phyloP scores from a whole-genome alignment of 30 jellyfish, hydroid and myxozoan genomes.

The Nemopilema nomurai region DNA sequence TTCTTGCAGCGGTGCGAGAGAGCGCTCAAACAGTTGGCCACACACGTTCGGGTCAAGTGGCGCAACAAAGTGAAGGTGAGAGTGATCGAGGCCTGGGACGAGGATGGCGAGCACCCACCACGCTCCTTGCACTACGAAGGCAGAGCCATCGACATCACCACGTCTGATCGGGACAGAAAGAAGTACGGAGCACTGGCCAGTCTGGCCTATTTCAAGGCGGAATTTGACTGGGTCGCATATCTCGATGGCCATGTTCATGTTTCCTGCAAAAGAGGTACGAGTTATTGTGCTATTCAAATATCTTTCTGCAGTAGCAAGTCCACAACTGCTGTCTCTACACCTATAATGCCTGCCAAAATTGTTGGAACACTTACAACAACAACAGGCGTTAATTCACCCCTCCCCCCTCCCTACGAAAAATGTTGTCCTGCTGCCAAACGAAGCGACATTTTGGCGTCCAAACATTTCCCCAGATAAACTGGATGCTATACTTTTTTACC shows the following conservation, averaged over 20 bases:
- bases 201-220: constrained; percentile 87
- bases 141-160: constrained; percentile 82
- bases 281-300: too few relatives aligned
- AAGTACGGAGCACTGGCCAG: constrained; percentile 80
- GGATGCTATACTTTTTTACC: too few relatives aligned
- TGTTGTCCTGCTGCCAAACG: too few relatives aligned
- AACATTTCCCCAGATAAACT: too few relatives aligned
- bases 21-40: constrained; percentile 76
- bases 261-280: constrained; percentile 81
- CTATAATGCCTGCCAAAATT: too few relatives aligned
- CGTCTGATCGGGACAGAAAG: constrained; percentile 68
- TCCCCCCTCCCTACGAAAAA: too few relatives aligned
- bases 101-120: constrained; percentile 76
- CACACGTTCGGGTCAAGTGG: constrained; percentile 72
- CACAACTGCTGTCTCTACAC: too few relatives aligned
- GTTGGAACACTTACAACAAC: too few relatives aligned
- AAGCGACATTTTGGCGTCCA: too few relatives aligned
- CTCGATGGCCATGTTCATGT: constrained; percentile 90
- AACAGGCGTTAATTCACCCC: too few relatives aligned
- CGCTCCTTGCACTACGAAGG: constrained; percentile 88
- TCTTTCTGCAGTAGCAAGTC: neutral
- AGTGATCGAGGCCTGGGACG: constrained; percentile 90
- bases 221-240: constrained; percentile 70
- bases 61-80: constrained; percentile 65
- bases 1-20: constrained; percentile 64